Conservation (phyloP, 2,888 invertebrate species). For the Pachymerium ferrugineum region DNA sequence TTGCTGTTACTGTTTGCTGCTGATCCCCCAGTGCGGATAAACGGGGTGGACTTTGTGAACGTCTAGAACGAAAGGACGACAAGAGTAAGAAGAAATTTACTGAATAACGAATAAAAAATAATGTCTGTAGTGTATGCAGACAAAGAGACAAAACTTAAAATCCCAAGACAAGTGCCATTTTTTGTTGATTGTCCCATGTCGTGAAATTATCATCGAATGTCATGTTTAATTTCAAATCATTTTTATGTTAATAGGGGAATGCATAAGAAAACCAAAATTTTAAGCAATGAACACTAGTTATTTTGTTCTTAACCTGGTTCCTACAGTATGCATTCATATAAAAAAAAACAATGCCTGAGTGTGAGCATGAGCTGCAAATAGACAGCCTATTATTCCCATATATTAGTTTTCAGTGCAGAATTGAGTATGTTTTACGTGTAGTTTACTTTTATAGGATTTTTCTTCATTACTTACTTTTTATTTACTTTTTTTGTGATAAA, state of each 20-base stretch:
- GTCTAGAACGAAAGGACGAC: slow-evolving; percentile 15
- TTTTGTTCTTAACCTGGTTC: background rate
- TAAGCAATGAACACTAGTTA: background rate
- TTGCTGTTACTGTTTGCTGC: slow-evolving; percentile 18
- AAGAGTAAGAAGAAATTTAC: background rate
- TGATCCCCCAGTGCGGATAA: slow-evolving; percentile 21
- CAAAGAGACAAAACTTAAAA: slow-evolving; percentile 7
- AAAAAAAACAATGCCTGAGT: background rate
- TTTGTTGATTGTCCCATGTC: slow-evolving; percentile 3
- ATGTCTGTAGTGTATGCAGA: background rate
- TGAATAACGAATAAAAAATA: background rate
- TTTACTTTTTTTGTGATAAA: too few relatives aligned
- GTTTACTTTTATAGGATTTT: too few relatives aligned
- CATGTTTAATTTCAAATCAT: background rate
- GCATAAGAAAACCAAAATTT: background rate
- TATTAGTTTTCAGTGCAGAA: too few relatives aligned
- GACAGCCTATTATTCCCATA: background rate
- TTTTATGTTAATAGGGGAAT: background rate
- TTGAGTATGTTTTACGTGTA: too few relatives aligned
- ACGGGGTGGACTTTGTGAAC: slow-evolving; percentile 21
- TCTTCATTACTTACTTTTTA: too few relatives aligned
- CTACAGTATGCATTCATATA: background rate
- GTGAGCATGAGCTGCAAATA: background rate
- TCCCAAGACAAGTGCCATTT: slow-evolving; percentile 14
- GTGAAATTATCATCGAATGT: background rate